phyloP scores from a whole-genome alignment of 2,113 vertebrate genomes.

The Mionectes macconnelli region DNA sequence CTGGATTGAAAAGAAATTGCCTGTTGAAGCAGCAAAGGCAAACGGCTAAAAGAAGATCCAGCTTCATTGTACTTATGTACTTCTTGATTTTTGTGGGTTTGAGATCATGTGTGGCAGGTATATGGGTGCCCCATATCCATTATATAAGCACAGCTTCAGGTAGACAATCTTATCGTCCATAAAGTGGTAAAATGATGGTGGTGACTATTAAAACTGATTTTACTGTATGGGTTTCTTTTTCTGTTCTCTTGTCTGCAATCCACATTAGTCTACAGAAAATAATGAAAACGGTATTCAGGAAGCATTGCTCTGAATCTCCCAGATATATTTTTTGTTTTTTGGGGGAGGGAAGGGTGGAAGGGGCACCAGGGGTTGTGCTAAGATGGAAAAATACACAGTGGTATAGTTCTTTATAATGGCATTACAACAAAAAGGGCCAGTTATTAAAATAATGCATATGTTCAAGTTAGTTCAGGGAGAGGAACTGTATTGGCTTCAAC shows the following conservation, averaged over 20 bases:
- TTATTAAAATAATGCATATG: not conserved
- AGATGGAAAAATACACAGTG: not conserved
- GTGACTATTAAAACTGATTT: not conserved
- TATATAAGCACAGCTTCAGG: not conserved
- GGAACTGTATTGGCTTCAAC: not conserved
- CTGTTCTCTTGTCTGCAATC: not conserved
- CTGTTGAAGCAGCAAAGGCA: slow-evolving; percentile 19
- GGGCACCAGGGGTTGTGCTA: not conserved
- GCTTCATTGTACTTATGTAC: not conserved
- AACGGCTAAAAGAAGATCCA: slow-evolving; percentile 16
- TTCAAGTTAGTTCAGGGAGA: not conserved
- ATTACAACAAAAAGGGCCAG: not conserved
- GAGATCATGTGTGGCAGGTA: not conserved
- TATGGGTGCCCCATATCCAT: not conserved
- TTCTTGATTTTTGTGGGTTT: not conserved
- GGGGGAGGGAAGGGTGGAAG: not conserved
- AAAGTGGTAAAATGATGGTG: not conserved
- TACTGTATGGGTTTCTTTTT: not conserved
- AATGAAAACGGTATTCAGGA: not conserved
- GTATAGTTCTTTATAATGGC: not conserved
- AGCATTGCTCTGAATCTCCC: not conserved
- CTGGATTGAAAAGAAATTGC: slow-evolving; percentile 85
- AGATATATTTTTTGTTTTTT: not conserved
- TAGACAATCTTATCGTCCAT: not conserved
- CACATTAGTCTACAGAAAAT: not conserved